A percentile compares a stretch with the other conserved stretches of the same genome.
These are phyloP conservation scores for Ptilonorhynchus violaceus DNA, from an alignment of 2,113 vertebrate genomes.

Conservation along the genomic window DNA sequence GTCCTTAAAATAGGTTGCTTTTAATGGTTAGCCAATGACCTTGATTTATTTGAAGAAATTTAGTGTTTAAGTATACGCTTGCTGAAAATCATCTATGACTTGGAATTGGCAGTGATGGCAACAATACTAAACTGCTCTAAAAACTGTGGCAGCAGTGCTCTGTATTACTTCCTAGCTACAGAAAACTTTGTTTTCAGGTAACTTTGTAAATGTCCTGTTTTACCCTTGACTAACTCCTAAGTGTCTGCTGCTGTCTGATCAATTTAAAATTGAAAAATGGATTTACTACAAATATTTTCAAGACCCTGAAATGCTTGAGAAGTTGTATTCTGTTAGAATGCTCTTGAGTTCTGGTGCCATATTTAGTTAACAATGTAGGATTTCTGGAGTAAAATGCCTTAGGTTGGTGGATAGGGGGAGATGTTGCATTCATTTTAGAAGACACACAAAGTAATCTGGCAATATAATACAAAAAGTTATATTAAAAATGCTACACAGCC, in stretches of 20 bases:
- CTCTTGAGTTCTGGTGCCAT: background rate
- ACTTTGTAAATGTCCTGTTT: background rate
- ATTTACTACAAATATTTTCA: background rate
- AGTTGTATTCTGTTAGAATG: background rate
- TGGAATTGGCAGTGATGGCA: background rate
- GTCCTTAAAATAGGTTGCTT: background rate
- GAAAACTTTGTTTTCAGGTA: background rate
- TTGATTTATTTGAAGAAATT: background rate
- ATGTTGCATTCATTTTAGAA: too few relatives aligned
- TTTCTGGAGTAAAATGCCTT: background rate
- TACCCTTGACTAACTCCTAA: background rate
- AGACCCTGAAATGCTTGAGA: background rate
- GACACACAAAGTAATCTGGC: background rate
- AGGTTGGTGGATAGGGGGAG: background rate
- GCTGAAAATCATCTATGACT: background rate
- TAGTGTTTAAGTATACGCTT: background rate
- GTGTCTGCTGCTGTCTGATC: background rate
- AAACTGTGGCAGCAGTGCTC: background rate
- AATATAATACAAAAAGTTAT: background rate
- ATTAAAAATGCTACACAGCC: background rate
- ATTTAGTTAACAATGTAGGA: background rate
- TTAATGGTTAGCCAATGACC: background rate
- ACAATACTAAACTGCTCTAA: background rate
- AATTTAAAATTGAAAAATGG: background rate
- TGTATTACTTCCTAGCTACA: background rate